Base-by-base conservation (phyloP, 2,113 vertebrate genomes). In the Nesogale talazaci region DNA sequence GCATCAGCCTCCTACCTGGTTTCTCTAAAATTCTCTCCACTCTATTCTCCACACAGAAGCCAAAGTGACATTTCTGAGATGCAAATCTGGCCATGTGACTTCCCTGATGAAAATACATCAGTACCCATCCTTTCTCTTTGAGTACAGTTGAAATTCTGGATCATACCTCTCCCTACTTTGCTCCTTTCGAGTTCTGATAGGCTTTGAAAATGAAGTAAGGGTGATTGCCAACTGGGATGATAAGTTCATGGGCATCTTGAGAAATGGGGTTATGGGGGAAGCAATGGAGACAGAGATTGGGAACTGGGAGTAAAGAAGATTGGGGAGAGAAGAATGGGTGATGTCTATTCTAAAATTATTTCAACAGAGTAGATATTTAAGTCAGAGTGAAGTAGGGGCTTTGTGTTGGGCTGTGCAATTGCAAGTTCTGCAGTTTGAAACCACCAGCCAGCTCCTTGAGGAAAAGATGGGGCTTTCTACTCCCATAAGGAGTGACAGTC, bases 41-140 rank as follows among this genome's bases (percentile, higher is more conserved):
- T 61, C 17, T 36, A 69, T 84, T 95, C 90, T 77, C 25, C 8
- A 86, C 27, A 86, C 22, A 42, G 27, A 93, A 77, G 9, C 23
- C 29, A 83, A 72, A 88, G 23, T 69, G 40, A 36, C 36, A 88
- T 86, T 90, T 92, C 63, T 86, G 56, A 84, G 95, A 74, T 89
- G 57, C 29, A 89, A 77, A 77, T 80, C 9, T 91, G 29, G 76
- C 10, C 31, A 81, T 77, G 31, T 40, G 27, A 83, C 10, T 90
- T 88, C 63, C 19, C 27, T 67, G 31, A 38, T 89, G 42, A 85
- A 88, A 93, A 82, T 23, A 17, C 46, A 69, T 85, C n/a, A 82
- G 46, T 74, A 16, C 12, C 42, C 61, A 65, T 36, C 19, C 6
- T 76, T 86, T 92, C 42, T 91, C 42, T 61, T 78, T 4, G 25